Conservation (phyloP, 2,888 invertebrate genomes). For the Cheilosia soror region DNA sequence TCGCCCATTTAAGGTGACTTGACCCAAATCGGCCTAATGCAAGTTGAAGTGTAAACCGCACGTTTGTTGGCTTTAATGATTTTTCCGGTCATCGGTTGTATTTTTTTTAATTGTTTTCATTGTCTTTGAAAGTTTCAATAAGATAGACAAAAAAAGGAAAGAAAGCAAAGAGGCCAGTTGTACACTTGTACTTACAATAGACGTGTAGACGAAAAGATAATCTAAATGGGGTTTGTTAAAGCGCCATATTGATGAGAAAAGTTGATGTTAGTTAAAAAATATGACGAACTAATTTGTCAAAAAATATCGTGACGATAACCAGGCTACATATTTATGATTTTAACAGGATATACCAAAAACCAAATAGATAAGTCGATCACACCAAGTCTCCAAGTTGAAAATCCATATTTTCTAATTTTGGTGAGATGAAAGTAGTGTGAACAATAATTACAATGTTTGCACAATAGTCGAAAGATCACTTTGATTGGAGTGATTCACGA, state of each 20-base stretch:
- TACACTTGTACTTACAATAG: background rate
- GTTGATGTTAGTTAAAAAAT: background rate
- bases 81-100: background rate
- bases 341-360: too few species aligned
- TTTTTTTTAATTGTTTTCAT: background rate
- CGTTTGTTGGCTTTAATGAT: slow-evolving; percentile 15
- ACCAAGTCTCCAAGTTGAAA: too few species aligned
- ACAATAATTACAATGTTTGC: too few species aligned
- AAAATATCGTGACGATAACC: too few species aligned
- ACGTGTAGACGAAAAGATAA: background rate
- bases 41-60: slow-evolving; percentile 35
- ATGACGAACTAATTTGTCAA: too few species aligned
- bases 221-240: background rate
- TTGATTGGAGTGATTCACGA: too few species aligned
- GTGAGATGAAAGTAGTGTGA: too few species aligned
- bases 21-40: slow-evolving; percentile 39
- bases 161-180: background rate
- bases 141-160: too few species aligned
- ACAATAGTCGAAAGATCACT: too few species aligned
- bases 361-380: too few species aligned
- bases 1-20: slow-evolving; percentile 11
- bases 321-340: too few species aligned
- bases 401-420: too few species aligned
- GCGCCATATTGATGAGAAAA: background rate
- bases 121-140: background rate